Evolutionary conservation across 2,888 invertebrate species (phyloP).

Genomic region (Standfussiana lucernea): DNA sequence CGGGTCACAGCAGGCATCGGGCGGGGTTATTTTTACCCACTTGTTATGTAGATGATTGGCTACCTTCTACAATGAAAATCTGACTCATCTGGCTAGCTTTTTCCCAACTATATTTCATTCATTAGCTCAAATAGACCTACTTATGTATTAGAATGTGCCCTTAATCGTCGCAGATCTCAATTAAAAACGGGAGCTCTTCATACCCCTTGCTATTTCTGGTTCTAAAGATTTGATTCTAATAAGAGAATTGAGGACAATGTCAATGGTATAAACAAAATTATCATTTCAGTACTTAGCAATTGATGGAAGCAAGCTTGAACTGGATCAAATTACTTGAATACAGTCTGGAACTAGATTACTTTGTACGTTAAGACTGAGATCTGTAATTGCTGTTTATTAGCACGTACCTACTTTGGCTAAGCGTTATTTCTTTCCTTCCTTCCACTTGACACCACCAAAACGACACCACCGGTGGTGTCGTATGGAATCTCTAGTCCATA

Average conservation of each 20-base stretch:
- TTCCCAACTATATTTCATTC: too few species aligned
- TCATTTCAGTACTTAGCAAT: constrained; percentile 47
- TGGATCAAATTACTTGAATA: constrained; percentile 44
- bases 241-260: constrained; percentile 39
- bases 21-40: too few species aligned
- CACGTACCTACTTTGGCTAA: neutral
- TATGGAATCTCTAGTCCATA: too few species aligned
- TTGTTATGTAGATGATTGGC: too few species aligned
- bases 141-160: too few species aligned
- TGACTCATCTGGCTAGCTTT: too few species aligned
- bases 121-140: too few species aligned
- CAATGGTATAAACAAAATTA: constrained; percentile 52
- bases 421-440: too few species aligned
- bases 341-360: constrained; percentile 39
- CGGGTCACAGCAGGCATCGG: too few species aligned
- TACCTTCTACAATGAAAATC: too few species aligned
- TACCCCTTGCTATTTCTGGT: constrained; percentile 1
- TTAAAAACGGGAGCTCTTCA: constrained; percentile 12
- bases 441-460: too few species aligned
- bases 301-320: constrained; percentile 49
- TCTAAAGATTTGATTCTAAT: constrained; percentile 22
- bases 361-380: neutral
- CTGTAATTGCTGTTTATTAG: neutral
- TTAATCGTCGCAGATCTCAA: neutral
- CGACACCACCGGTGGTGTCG: too few species aligned